phyloP scores from a whole-genome alignment of 2,888 invertebrate genomes.

The Polyommatus iphigenia region DNA sequence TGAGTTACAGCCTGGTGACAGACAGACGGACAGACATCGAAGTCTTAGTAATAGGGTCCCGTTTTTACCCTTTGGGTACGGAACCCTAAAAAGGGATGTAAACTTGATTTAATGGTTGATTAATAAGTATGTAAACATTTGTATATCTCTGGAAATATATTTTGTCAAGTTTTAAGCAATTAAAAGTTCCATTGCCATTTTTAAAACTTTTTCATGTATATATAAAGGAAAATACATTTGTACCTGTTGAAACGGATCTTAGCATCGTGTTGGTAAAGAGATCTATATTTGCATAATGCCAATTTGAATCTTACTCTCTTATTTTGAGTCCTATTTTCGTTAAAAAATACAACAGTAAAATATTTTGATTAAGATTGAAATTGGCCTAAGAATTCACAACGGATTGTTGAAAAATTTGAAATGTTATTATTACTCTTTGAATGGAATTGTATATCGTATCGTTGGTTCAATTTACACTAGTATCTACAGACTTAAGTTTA shows the following conservation, averaged over 20 bases:
- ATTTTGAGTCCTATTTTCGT: conserved; percentile 31
- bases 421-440: conserved; percentile 21
- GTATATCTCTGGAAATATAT: conserved; percentile 18
- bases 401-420: conserved; percentile 36
- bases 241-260: conserved; percentile 69
- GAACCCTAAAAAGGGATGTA: neutral
- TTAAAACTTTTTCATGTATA: conserved; percentile 55
- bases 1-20: too few species aligned
- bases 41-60: too few species aligned
- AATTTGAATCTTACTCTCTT: conserved; percentile 30
- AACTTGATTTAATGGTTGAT: conserved; percentile 1
- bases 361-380: conserved; percentile 32
- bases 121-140: neutral
- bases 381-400: conserved; percentile 29
- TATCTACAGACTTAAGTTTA: conserved; percentile 38
- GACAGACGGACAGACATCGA: too few species aligned
- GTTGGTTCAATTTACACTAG: conserved; percentile 28
- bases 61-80: too few species aligned
- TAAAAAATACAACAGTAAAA: conserved; percentile 24
- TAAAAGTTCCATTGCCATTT: conserved; percentile 7
- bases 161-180: conserved; percentile 6
- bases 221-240: conserved; percentile 70
- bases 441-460: conserved; percentile 24
- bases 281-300: conserved; percentile 36
- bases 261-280: conserved; percentile 46